Percentiles rank a stretch among this genome's conserved stretches.
These are phyloP conservation scores for Glyphotaelius pellucidus DNA, from an alignment of 2,888 invertebrate genomes.

Conservation along the genomic window DNA sequence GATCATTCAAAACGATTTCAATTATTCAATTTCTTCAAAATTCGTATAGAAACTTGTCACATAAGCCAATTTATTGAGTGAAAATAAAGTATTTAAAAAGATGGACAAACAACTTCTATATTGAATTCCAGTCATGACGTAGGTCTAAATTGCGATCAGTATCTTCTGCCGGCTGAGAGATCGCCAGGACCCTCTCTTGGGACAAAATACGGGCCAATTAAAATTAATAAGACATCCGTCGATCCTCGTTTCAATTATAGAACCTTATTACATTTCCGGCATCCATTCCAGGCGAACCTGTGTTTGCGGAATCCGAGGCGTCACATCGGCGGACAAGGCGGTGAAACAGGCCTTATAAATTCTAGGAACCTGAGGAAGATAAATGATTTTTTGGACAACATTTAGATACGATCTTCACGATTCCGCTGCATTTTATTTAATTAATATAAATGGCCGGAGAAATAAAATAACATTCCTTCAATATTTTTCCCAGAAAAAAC, in stretches of 20 bases:
- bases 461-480: not conserved
- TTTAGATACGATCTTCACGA: not conserved
- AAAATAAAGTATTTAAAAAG: not conserved
- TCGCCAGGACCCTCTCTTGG: not conserved
- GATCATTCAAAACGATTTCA: too few species aligned
- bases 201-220: conserved; percentile 38
- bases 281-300: conserved; percentile 29
- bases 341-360: not conserved
- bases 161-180: not conserved
- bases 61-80: too few species aligned
- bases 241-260: conserved; percentile 49
- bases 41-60: too few species aligned
- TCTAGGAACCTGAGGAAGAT: not conserved
- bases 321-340: not conserved
- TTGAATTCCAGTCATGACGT: not conserved
- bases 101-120: not conserved
- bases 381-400: not conserved
- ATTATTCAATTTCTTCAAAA: too few species aligned
- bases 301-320: not conserved
- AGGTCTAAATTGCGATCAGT: not conserved
- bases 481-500: not conserved
- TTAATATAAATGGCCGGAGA: not conserved
- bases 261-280: conserved; percentile 48
- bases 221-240: conserved; percentile 49
- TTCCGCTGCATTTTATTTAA: not conserved